These are phyloP conservation scores for Gymnocypris eckloni DNA, from an alignment of 2,797 vertebrate species.

Conservation along the genomic window DNA sequence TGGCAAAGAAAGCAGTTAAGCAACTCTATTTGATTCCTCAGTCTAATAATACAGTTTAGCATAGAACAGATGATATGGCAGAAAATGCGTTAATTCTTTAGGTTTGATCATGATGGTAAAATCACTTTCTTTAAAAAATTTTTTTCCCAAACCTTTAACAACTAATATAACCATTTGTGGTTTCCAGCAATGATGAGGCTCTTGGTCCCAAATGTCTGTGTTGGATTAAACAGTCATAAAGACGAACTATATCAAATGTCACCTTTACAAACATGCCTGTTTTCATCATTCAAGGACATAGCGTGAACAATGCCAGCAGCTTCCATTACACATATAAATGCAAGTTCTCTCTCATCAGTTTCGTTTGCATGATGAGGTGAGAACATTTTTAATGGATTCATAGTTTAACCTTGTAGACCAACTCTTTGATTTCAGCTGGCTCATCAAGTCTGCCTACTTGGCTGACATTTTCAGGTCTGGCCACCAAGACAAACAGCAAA, in stretches of 20 bases:
- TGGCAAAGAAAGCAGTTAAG: background rate
- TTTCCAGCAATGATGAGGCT: background rate
- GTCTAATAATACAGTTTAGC: background rate
- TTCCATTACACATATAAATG: background rate
- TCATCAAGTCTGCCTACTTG: background rate
- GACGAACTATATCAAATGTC: background rate
- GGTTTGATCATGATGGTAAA: background rate
- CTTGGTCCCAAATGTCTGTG: background rate
- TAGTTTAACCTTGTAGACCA: background rate
- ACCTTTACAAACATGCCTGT: conserved; percentile 26
- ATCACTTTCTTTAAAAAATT: background rate
- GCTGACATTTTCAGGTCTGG: conserved; percentile 20
- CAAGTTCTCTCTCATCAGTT: background rate
- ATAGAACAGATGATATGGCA: background rate
- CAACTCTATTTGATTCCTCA: background rate
- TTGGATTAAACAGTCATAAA: background rate
- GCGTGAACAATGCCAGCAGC: background rate
- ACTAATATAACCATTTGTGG: background rate
- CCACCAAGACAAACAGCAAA: background rate
- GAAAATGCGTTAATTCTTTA: background rate
- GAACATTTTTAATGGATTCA: background rate
- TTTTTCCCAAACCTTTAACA: background rate
- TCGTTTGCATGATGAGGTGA: conserved; percentile 11
- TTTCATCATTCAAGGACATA: background rate
- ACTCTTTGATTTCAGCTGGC: background rate